phyloP scores from a whole-genome alignment of 2,797 vertebrate species.

The Malacoctenus gilli region DNA sequence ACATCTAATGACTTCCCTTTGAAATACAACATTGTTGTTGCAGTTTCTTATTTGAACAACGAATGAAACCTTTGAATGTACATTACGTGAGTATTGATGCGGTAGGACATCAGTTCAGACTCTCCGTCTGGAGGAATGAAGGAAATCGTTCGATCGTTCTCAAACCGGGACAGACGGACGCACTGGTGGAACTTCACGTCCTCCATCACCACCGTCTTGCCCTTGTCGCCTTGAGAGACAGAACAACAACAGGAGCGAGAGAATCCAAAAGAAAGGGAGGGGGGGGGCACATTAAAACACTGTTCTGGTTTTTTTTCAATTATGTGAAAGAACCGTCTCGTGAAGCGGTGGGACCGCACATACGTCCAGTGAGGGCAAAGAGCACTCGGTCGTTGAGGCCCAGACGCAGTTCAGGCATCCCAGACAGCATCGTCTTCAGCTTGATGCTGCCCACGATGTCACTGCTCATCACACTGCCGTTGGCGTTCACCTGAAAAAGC shows the following conservation, averaged over 20 bases:
- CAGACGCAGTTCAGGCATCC: conserved; percentile 93
- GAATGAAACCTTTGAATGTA: no score
- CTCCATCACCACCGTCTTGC: conserved; percentile 91
- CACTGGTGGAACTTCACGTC: conserved; percentile 97
- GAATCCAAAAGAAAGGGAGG: no score
- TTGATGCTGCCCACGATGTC: conserved; percentile 94
- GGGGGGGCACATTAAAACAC: no score
- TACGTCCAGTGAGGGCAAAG: conserved; percentile 92
- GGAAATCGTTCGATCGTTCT: conserved; percentile 92
- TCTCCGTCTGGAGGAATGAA: conserved; percentile 94
- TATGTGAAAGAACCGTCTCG: background rate
- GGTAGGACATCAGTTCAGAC: conserved; percentile 95
- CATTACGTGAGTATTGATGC: conserved; percentile 90
- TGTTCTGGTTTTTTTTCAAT: no score
- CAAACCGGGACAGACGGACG: conserved; percentile 91
- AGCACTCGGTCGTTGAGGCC: conserved; percentile 93
- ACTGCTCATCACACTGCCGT: conserved; percentile 91
- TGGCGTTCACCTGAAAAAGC: conserved; percentile 87
- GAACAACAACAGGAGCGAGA: background rate
- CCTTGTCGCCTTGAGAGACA: conserved; percentile 85
- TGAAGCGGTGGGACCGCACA: conserved; percentile 3
- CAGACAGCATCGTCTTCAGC: conserved; percentile 93
- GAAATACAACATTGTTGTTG: no score
- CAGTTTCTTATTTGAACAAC: no score
- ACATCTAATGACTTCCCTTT: no score